These are phyloP conservation scores for Champsocephalus esox DNA, from an alignment of 2,797 vertebrate species.

Conservation along the genomic window DNA sequence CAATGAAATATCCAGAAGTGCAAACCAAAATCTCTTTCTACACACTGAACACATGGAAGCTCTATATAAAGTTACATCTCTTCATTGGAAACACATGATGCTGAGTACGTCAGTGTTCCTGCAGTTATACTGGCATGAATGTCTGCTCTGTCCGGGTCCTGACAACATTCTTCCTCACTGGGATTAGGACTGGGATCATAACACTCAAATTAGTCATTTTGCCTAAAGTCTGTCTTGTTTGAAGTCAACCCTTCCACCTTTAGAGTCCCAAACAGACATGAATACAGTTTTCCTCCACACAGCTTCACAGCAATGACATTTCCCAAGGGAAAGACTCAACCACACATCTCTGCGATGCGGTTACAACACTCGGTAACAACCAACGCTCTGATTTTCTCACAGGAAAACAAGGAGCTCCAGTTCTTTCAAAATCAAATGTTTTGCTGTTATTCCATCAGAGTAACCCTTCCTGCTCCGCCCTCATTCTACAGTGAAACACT, in stretches of 20 bases:
- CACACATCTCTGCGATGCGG: neutral
- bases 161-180: constrained; percentile 5
- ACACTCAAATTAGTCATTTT: neutral
- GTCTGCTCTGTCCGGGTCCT: neutral
- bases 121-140: neutral
- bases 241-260: constrained; percentile 1
- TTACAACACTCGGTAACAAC: constrained; percentile 24
- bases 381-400: constrained; percentile 65
- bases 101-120: neutral
- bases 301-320: neutral
- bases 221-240: neutral
- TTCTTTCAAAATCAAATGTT: constrained; percentile 87
- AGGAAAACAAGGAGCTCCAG: constrained; percentile 83
- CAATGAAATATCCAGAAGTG: neutral
- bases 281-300: constrained; percentile 17
- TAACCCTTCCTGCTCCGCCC: constrained; percentile 74
- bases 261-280: neutral
- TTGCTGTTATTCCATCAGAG: constrained; percentile 82
- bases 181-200: neutral
- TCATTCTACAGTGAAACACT: constrained; percentile 28
- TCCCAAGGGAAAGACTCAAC: constrained; percentile 2
- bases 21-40: neutral
- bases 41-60: neutral
- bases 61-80: neutral
- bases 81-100: constrained; percentile 6